These are phyloP conservation scores for Cryptomyrus ogoouensis DNA, from an alignment of 2,113 vertebrate species.

Conservation along the genomic window DNA sequence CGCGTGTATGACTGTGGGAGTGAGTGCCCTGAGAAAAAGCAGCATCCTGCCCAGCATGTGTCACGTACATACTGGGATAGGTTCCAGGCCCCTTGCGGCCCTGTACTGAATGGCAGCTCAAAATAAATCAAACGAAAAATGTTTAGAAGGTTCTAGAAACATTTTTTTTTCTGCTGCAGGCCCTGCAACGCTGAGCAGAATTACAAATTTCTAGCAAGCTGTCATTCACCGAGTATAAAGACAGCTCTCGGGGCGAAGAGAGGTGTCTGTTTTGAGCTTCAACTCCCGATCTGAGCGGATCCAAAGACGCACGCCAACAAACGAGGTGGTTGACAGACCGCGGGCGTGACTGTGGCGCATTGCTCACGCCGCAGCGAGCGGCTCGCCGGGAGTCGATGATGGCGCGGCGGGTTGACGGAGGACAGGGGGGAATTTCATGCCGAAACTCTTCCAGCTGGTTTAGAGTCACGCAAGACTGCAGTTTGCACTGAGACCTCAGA, in stretches of 20 bases:
- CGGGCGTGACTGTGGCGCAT: background rate
- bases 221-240: background rate
- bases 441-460: constrained; percentile 15
- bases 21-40: background rate
- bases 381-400: background rate
- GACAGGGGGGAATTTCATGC: background rate
- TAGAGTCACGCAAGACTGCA: background rate
- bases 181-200: background rate
- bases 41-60: background rate
- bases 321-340: background rate
- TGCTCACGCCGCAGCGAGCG: background rate
- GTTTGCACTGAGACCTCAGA: background rate
- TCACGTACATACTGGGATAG: background rate
- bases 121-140: background rate
- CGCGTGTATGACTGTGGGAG: background rate
- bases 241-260: background rate
- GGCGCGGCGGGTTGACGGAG: background rate
- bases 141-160: background rate
- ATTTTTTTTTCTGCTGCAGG: background rate
- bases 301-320: background rate
- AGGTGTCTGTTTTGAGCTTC: background rate
- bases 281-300: background rate
- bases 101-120: background rate
- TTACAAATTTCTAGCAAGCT: background rate
- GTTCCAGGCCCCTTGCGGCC: background rate